Percentiles rank a stretch among this genome's conserved stretches.
Conservation (phyloP, 1,140 invertebrate species). For the Micrasema longulum region DNA sequence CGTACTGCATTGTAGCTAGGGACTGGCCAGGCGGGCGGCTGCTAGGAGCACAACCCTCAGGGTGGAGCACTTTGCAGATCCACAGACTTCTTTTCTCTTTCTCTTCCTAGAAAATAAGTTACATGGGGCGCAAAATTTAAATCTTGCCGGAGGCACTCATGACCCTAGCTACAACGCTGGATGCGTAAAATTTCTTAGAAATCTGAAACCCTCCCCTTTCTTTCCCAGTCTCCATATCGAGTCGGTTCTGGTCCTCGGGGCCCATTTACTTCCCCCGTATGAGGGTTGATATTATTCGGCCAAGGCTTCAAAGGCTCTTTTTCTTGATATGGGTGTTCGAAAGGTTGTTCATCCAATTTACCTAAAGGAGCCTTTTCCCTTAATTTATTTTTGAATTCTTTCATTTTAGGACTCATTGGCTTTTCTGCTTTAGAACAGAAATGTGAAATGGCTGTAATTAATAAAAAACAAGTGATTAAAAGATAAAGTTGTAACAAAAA, state of each 20-base stretch:
- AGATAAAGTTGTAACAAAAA: no score
- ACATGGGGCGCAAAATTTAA: no score
- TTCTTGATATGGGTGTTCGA: slow-evolving; percentile 81
- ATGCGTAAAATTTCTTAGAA: slow-evolving; percentile 78
- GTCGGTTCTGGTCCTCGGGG: slow-evolving; percentile 98
- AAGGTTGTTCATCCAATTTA: slow-evolving; percentile 69
- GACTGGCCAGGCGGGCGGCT: no score
- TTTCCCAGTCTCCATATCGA: slow-evolving; percentile 98
- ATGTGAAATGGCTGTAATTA: slow-evolving; percentile 7
- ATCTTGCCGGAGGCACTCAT: no score
- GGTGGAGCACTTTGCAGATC: no score
- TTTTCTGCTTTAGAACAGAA: slow-evolving; percentile 37
- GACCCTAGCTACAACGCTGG: no score
- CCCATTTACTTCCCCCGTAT: slow-evolving; percentile 94
- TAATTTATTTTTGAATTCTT: slow-evolving; percentile 50
- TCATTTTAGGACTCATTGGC: slow-evolving; percentile 50
- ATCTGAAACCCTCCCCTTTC: slow-evolving; percentile 96
- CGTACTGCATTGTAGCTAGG: no score
- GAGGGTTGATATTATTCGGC: slow-evolving; percentile 90
- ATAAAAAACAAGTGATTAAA: no score
- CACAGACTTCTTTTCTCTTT: no score
- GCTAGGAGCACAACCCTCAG: no score
- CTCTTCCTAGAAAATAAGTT: no score
- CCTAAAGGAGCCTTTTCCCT: slow-evolving; percentile 72
- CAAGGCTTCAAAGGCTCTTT: slow-evolving; percentile 88